These are phyloP conservation scores for Cheiracanthium punctorium DNA, from an alignment of 2,888 invertebrate species.

Conservation along the genomic window DNA sequence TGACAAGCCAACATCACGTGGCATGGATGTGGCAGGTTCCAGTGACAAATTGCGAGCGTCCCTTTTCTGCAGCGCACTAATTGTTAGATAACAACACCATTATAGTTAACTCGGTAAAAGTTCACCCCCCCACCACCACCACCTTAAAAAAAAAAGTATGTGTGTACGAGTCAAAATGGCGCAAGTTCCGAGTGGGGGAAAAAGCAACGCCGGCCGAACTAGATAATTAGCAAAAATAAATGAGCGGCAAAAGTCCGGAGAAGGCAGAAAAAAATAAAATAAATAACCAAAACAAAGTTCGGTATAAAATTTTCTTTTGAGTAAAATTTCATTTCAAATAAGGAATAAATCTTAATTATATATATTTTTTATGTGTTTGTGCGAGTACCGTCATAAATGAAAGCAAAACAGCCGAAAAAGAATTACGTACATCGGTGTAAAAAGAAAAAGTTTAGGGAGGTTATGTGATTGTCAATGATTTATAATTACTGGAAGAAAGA, in stretches of 20 bases:
- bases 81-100: conserved; percentile 70
- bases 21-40: conserved; percentile 60
- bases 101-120: conserved; percentile 35
- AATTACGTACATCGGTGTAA: not conserved
- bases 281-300: no score
- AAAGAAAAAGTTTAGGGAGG: not conserved
- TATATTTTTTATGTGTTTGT: not conserved
- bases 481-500: not conserved
- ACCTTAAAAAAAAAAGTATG: no score
- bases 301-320: conserved; percentile 6
- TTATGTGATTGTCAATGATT: not conserved
- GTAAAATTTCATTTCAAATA: conserved; percentile 7
- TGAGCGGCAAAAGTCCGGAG: not conserved
- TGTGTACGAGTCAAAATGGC: conserved; percentile 12
- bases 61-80: conserved; percentile 57
- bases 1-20: conserved; percentile 55
- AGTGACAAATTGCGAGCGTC: conserved; percentile 61
- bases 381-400: conserved; percentile 2
- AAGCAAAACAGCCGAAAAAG: not conserved
- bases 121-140: not conserved
- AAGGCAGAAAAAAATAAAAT: not conserved
- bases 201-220: not conserved
- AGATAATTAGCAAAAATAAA: conserved; percentile 17
- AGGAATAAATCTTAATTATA: conserved; percentile 8
- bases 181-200: conserved; percentile 5